These are phyloP conservation scores for Carpatolechia fugitivella DNA, from an alignment of 2,888 invertebrate species.

Conservation along the genomic window DNA sequence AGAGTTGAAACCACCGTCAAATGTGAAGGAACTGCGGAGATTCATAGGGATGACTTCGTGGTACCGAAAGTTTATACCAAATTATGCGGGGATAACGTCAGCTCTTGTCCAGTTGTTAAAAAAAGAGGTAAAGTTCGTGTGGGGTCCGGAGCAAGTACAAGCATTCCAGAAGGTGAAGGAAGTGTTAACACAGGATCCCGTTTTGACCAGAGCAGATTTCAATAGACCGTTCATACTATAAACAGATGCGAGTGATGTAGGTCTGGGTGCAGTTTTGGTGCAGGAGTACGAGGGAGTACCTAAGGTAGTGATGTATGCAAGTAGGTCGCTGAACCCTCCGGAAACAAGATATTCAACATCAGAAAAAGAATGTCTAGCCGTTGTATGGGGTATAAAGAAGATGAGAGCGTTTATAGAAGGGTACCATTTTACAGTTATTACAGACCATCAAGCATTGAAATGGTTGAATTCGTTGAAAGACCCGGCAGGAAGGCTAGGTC, in stretches of 20 bases:
- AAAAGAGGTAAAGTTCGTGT: background rate
- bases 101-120: background rate
- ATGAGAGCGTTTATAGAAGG: background rate
- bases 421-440: background rate
- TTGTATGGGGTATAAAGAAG: slow-evolving; percentile 23
- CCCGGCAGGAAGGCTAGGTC: background rate
- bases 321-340: background rate
- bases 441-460: background rate
- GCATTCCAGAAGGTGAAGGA: background rate
- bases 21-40: background rate
- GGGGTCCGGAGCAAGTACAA: background rate
- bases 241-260: background rate
- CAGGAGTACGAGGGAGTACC: background rate
- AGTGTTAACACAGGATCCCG: background rate
- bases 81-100: background rate
- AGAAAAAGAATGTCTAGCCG: slow-evolving; percentile 32
- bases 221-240: background rate
- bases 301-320: slow-evolving; percentile 8
- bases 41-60: background rate
- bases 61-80: background rate
- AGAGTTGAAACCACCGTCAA: background rate
- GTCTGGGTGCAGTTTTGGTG: background rate
- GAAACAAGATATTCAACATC: slow-evolving; percentile 23
- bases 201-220: background rate
- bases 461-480: background rate